Percentiles rank a stretch among this genome's conserved stretches.
Evolutionary conservation across 2,888 invertebrate genomes (phyloP).

Genomic region (Papilio protenor): DNA sequence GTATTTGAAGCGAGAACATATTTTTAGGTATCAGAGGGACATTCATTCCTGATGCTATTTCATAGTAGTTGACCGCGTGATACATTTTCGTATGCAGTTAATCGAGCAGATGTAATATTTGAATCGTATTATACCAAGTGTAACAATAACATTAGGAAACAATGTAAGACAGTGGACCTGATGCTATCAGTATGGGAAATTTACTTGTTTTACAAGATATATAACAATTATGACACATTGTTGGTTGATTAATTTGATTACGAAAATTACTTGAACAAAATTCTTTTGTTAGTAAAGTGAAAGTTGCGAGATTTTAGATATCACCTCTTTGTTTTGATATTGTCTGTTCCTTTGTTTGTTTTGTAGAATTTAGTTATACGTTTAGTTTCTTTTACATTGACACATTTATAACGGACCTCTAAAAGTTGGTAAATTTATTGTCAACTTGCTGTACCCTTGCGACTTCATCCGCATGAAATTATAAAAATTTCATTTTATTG

Average conservation of each 20-base stretch:
- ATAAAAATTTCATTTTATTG: too few relatives aligned
- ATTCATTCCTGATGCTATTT: neutral
- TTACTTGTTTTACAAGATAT: constrained; percentile 39
- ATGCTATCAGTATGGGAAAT: constrained; percentile 38
- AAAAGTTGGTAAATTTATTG: too few relatives aligned
- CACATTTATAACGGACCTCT: too few relatives aligned
- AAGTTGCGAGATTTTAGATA: neutral
- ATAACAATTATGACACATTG: constrained; percentile 34
- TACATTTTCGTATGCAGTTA: too few relatives aligned
- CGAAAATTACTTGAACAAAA: constrained; percentile 31
- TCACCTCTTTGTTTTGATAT: neutral
- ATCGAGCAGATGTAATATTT: neutral
- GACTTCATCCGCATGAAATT: too few relatives aligned
- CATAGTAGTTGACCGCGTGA: neutral
- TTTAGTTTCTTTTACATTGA: neutral
- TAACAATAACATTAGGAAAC: constrained; percentile 26
- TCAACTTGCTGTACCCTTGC: too few relatives aligned
- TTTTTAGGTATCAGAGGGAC: neutral
- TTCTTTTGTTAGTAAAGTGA: constrained; percentile 21
- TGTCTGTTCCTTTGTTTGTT: neutral
- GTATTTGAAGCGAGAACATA: neutral
- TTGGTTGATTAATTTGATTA: constrained; percentile 25
- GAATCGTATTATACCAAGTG: neutral
- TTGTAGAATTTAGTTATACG: neutral
- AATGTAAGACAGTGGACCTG: constrained; percentile 31